Base-by-base conservation (phyloP, 2,113 vertebrate genomes). In the Chionis minor region DNA sequence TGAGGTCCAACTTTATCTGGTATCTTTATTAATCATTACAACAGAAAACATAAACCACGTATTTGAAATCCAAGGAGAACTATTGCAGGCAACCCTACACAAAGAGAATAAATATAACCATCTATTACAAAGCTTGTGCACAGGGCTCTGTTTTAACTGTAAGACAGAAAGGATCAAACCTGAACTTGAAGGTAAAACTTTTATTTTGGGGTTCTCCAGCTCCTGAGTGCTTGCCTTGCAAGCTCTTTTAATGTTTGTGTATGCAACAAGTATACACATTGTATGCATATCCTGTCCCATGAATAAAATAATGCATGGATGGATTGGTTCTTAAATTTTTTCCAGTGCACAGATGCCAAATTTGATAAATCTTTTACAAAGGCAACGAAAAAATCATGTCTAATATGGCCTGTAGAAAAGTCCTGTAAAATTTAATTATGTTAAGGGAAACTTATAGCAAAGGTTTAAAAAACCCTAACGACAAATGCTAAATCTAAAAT, bases 311-410 rank as follows among this genome's bases (percentile, higher is more conserved):
- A 65, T 5, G 3, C 3, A 4, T 45, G 42, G 28, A 42, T 44
- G 21, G 3, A 12, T 52, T 78, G n/a, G 61, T 70, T 89, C 10
- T 30, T 59, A 30, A 67, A 51, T 35, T 67, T 49, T 18, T 74
- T 70, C 18, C 33, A 66, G 1, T 24, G 33, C 4, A 45, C 21
- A 79, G 27, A 32, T 51, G 28, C 3, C 35, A 73, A 38, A 20
- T 52, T 65, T 52, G 28, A 70, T 7, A 78, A 58, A 44, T 54
- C 10, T 35, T 62, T 90, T 30, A 44, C 13, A 61, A 32, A 49
- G 58, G 7, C 8, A 70, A 51, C 2, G 42, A 74, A 81, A 33
- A 45, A 20, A 16, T 23, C 0, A 0, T 9, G 7, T 26, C 5
- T 78, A 66, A 59, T 33, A 59, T 22, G 6, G 3, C 4, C 30